These are phyloP conservation scores for Aphelenchoides bicaudatus DNA, from an alignment of 2,888 invertebrate species.

Conservation along the genomic window DNA sequence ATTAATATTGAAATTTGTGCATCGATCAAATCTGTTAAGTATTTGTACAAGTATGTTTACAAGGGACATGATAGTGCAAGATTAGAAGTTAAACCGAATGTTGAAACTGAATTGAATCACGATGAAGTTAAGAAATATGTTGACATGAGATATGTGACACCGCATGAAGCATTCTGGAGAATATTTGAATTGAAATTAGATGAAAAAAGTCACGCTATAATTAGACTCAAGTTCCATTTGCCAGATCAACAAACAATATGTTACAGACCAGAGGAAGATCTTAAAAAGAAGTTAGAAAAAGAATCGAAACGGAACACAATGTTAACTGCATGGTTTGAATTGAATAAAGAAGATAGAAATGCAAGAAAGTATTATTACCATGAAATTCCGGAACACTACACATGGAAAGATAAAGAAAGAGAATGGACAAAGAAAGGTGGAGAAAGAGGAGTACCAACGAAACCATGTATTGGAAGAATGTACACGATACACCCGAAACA, in stretches of 20 bases:
- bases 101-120: conserved; percentile 15
- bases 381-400: conserved; percentile 28
- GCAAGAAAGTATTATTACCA: conserved; percentile 20
- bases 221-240: conserved; percentile 31
- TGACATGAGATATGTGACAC: conserved; percentile 54
- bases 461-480: conserved; percentile 30
- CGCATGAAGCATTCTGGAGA: conserved; percentile 57
- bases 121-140: conserved; percentile 57
- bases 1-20: conserved; percentile 61
- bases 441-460: not conserved
- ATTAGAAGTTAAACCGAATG: conserved; percentile 17
- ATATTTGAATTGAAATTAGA: conserved; percentile 41
- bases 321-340: conserved; percentile 29
- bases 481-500: conserved; percentile 28
- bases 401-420: conserved; percentile 12
- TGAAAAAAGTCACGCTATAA: conserved; percentile 25
- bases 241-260: conserved; percentile 24
- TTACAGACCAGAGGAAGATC: conserved; percentile 15
- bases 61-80: conserved; percentile 48
- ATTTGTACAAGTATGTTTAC: conserved; percentile 59
- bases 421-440: not conserved
- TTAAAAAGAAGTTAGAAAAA: not conserved
- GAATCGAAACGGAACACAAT: conserved; percentile 15
- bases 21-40: conserved; percentile 45
- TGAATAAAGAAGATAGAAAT: conserved; percentile 21